Percentiles rank a stretch among this genome's conserved stretches.
Evolutionary conservation across 2,113 vertebrate genomes (phyloP).

Genomic region (Orycteropus afer): DNA sequence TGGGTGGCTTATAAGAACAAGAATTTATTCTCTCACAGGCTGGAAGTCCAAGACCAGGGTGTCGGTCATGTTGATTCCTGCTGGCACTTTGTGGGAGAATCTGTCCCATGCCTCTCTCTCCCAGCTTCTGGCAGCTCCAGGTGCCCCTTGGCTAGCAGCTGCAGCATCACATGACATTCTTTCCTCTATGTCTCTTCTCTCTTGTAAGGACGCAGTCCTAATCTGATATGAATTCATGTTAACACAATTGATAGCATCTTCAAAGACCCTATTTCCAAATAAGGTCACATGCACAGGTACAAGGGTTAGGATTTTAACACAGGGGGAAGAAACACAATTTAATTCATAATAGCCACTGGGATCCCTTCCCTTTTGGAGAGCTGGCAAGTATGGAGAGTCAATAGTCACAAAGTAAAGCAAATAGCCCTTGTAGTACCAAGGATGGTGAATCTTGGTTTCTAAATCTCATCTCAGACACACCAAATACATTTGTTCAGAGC

Average conservation of each 20-base stretch:
- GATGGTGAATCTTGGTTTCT: not conserved
- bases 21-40: not conserved
- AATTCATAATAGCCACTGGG: not conserved
- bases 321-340: not conserved
- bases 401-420: not conserved
- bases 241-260: not conserved
- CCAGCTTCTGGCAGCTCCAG: not conserved
- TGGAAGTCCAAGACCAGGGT: not conserved
- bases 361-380: not conserved
- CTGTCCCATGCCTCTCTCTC: not conserved
- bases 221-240: not conserved
- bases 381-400: not conserved
- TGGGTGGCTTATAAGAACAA: not conserved
- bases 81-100: not conserved
- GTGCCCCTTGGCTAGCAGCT: not conserved
- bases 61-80: not conserved
- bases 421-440: not conserved
- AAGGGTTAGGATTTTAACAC: not conserved
- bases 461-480: not conserved
- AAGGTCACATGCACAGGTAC: not conserved
- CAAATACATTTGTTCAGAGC: accelerated
- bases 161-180: not conserved
- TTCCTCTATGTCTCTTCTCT: not conserved
- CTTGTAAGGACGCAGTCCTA: not conserved
- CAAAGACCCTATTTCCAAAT: not conserved